These are phyloP conservation scores for Cremastinae sp. DNA, from an alignment of 2,888 invertebrate species.

Conservation along the genomic window DNA sequence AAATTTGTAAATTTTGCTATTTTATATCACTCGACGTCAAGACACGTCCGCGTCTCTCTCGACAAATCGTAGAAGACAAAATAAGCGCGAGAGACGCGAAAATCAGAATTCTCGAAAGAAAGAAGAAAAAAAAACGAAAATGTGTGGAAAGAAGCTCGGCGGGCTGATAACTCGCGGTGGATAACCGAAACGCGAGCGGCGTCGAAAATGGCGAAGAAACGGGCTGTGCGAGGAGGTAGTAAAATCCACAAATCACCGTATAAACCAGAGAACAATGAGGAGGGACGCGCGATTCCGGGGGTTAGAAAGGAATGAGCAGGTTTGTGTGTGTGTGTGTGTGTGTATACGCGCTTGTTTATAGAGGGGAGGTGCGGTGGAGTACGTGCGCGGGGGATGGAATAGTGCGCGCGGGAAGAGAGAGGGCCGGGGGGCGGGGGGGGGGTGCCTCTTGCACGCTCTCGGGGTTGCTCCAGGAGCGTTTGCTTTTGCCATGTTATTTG, in stretches of 20 bases:
- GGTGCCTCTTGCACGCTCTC: conserved; percentile 53
- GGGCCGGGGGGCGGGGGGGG: conserved; percentile 50
- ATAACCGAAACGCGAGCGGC: not conserved
- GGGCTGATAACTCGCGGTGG: conserved; percentile 35
- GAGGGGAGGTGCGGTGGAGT: conserved; percentile 48
- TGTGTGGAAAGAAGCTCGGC: conserved; percentile 12
- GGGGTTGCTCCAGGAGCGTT: conserved; percentile 58
- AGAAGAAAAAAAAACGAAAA: conserved; percentile 38
- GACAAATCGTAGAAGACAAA: conserved; percentile 53
- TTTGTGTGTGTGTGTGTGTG: too few relatives aligned
- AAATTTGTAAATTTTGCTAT: too few relatives aligned
- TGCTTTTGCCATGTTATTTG: conserved; percentile 39
- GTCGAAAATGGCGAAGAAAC: conserved; percentile 53
- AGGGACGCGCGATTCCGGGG: conserved; percentile 67
- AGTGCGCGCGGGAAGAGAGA: conserved; percentile 49
- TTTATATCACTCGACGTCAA: too few relatives aligned
- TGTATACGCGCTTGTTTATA: not conserved
- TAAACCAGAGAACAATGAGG: conserved; percentile 79
- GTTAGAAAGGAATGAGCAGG: too few relatives aligned
- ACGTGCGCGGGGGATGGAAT: not conserved
- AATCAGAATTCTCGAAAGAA: conserved; percentile 16
- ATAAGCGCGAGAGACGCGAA: conserved; percentile 33
- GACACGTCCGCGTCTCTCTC: too few relatives aligned
- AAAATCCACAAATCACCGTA: conserved; percentile 80
- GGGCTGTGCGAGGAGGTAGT: conserved; percentile 66